These are phyloP conservation scores for Ramphastos sulfuratus DNA, from an alignment of 2,113 vertebrate genomes.

Conservation along the genomic window DNA sequence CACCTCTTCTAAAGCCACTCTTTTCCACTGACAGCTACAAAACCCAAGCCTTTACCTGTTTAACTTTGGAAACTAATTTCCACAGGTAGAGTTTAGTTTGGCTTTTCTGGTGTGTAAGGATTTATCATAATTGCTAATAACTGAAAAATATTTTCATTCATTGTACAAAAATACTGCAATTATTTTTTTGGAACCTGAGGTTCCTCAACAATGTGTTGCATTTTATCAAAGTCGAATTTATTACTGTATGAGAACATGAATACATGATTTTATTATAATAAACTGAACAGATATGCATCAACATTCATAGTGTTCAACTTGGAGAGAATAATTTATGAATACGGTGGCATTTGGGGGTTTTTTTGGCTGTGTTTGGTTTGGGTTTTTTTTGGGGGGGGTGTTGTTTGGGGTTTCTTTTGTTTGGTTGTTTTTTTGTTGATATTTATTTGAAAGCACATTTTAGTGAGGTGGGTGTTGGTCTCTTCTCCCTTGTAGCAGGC, in stretches of 20 bases:
- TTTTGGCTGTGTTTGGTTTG: not conserved
- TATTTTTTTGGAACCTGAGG: not conserved
- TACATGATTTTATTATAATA: not conserved
- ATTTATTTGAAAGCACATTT: no score
- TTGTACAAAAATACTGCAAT: not conserved
- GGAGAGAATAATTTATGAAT: not conserved
- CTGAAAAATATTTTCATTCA: not conserved
- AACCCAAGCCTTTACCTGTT: not conserved
- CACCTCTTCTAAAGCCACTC: not conserved
- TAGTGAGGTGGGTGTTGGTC: no score
- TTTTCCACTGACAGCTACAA: not conserved
- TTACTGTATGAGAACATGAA: not conserved
- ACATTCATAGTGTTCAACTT: not conserved
- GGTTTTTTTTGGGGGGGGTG: no score
- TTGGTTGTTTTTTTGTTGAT: no score
- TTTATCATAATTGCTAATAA: not conserved
- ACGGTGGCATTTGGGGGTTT: rapidly evolving
- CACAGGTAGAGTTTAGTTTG: not conserved
- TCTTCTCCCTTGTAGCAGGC: no score
- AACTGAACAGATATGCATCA: not conserved
- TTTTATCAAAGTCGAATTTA: not conserved
- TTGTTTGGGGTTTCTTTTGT: no score
- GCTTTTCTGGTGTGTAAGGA: not conserved
- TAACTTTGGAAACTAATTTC: not conserved
- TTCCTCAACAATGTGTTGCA: not conserved